Percentiles rank a stretch among this genome's conserved stretches.
Conservation (phyloP, 2,113 vertebrate species). For the Axis porcinus region DNA sequence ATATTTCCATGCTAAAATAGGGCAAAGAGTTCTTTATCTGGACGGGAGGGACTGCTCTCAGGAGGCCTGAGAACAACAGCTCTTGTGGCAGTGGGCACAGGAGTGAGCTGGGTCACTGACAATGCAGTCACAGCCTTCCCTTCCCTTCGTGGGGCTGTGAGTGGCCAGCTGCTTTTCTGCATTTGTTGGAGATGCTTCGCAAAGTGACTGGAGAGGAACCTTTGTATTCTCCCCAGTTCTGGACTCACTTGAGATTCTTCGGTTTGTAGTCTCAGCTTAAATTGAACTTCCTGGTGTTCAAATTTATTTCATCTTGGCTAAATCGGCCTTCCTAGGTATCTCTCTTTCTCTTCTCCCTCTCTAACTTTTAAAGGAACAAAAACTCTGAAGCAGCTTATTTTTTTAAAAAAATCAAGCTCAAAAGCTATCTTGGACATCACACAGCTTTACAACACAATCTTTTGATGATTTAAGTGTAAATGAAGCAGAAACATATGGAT, state of each 20-base stretch:
- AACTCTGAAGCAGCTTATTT: not conserved
- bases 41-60: not conserved
- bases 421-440: constrained; percentile 45
- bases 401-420: not conserved
- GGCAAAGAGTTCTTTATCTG: not conserved
- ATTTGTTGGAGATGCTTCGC: not conserved
- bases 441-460: constrained; percentile 51
- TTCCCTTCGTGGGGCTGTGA: not conserved
- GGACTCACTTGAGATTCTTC: not conserved
- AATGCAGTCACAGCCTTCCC: not conserved
- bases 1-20: not conserved
- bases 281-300: not conserved
- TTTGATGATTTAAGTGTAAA: constrained; percentile 65
- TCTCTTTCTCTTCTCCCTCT: not conserved
- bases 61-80: not conserved
- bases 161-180: not conserved
- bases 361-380: not conserved
- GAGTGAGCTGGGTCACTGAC: not conserved
- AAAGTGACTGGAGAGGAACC: not conserved
- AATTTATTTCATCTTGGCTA: constrained; percentile 17
- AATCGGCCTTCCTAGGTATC: not conserved
- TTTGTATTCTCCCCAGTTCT: not conserved
- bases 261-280: constrained; percentile 3
- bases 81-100: not conserved
- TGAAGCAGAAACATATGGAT: constrained; percentile 71